Evolutionary conservation across 1,140 invertebrate genomes (phyloP).

Genomic region (Triops cancriformis): DNA sequence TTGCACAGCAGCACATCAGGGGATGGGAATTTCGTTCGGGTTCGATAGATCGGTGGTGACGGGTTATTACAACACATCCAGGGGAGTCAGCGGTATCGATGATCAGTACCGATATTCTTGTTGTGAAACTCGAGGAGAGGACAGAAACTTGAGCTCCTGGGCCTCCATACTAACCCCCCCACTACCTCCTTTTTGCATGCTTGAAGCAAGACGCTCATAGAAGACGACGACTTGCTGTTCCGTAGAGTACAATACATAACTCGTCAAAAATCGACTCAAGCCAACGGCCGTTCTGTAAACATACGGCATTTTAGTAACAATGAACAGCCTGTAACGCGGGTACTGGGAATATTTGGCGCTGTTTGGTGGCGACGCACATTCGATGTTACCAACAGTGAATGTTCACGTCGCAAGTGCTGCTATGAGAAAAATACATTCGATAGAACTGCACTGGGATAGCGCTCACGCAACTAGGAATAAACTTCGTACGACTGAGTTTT

Average conservation of each 20-base stretch:
- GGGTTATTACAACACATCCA: conserved; percentile 6
- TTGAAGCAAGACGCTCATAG: neutral
- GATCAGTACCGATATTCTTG: neutral
- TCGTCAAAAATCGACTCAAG: too few species aligned
- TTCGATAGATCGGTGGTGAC: conserved; percentile 5
- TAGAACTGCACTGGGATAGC: too few species aligned
- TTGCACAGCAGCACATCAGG: conserved; percentile 3
- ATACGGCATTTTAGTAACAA: too few species aligned
- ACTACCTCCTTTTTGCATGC: neutral
- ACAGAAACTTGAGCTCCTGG: conserved; percentile 1
- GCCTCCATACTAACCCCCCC: neutral
- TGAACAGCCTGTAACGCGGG: too few species aligned
- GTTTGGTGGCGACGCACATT: too few species aligned
- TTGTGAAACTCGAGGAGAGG: neutral
- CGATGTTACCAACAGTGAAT: too few species aligned
- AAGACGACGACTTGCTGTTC: neutral
- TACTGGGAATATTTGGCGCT: too few species aligned
- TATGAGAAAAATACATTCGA: too few species aligned
- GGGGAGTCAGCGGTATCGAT: neutral
- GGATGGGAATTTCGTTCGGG: neutral
- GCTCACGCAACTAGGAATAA: too few species aligned
- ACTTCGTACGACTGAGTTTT: too few species aligned
- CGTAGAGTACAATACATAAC: neutral
- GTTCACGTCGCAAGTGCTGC: too few species aligned
- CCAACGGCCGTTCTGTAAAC: too few species aligned